phyloP scores from a whole-genome alignment of 2,113 vertebrate genomes.

The Alligator sinensis region DNA sequence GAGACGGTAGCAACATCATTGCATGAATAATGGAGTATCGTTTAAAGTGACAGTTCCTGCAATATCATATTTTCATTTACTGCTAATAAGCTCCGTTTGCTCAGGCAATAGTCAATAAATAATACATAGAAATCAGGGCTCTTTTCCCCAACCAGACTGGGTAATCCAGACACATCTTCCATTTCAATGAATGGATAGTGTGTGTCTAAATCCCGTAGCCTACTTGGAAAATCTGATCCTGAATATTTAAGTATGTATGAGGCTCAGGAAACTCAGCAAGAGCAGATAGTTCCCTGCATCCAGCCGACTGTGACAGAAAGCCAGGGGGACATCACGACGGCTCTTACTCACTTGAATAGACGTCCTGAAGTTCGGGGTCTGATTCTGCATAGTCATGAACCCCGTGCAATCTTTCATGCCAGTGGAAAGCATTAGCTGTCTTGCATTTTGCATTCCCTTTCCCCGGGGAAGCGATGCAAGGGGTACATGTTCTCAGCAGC shows the following conservation, averaged over 20 bases:
- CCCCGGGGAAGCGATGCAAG: not conserved
- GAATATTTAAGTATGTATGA: conserved; percentile 5
- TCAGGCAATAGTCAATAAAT: conserved; percentile 68
- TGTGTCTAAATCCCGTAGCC: not conserved
- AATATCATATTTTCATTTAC: conserved; percentile 31
- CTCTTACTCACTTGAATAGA: not conserved
- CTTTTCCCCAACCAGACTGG: conserved; percentile 36
- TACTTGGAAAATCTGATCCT: conserved; percentile 1
- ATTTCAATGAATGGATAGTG: conserved; percentile 59
- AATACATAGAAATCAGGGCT: conserved; percentile 61
- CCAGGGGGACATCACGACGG: not conserved
- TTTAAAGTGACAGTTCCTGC: conserved; percentile 20
- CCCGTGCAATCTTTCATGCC: too few species aligned
- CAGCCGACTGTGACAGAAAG: not conserved
- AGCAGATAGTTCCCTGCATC: not conserved
- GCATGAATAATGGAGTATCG: conserved; percentile 43
- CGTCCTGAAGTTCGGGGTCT: not conserved
- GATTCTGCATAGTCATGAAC: not conserved
- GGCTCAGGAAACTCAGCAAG: not conserved
- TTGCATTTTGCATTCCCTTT: not conserved
- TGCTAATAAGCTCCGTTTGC: conserved; percentile 63
- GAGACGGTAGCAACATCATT: conserved; percentile 37
- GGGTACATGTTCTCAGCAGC: not conserved
- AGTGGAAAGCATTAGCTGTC: too few species aligned
- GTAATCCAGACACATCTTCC: conserved; percentile 40